Conservation (phyloP, 2,113 vertebrate species). For the Cavia aperea region DNA sequence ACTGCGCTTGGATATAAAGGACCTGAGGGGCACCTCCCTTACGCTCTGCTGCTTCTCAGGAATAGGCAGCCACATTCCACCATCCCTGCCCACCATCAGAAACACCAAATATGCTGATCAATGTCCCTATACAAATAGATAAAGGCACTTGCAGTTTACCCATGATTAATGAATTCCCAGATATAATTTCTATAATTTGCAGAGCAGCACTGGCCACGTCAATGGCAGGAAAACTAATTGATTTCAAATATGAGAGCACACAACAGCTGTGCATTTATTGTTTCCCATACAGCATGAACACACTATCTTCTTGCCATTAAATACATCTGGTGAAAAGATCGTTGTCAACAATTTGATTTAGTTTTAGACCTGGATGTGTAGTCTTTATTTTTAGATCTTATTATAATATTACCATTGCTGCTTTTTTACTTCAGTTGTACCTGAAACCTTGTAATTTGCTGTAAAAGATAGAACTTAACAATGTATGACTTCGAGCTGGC, state of each 20-base stretch:
- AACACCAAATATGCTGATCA: background rate
- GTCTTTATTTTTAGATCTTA: conserved; percentile 8
- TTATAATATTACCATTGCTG: background rate
- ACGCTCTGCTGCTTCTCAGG: background rate
- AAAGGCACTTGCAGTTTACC: background rate
- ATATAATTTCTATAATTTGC: background rate
- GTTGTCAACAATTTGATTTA: conserved; percentile 3
- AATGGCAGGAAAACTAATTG: background rate
- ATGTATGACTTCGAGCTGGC: background rate
- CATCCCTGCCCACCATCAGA: background rate
- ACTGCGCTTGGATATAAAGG: background rate
- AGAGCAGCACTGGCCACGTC: background rate
- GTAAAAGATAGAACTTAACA: background rate
- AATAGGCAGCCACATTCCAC: background rate
- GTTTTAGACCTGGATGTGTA: background rate
- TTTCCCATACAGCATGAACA: conserved; percentile 8
- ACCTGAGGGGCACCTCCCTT: background rate
- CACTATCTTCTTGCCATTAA: background rate
- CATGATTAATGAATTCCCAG: conserved; percentile 15
- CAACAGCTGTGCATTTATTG: background rate
- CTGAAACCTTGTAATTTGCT: background rate
- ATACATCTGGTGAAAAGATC: background rate
- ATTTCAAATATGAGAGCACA: background rate
- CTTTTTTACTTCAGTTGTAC: background rate
- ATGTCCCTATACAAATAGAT: conserved; percentile 15